Percentiles rank a stretch among this genome's conserved stretches.
Evolutionary conservation across 2,797 vertebrate species (phyloP).

Genomic region (Semaprochilodus insignis): DNA sequence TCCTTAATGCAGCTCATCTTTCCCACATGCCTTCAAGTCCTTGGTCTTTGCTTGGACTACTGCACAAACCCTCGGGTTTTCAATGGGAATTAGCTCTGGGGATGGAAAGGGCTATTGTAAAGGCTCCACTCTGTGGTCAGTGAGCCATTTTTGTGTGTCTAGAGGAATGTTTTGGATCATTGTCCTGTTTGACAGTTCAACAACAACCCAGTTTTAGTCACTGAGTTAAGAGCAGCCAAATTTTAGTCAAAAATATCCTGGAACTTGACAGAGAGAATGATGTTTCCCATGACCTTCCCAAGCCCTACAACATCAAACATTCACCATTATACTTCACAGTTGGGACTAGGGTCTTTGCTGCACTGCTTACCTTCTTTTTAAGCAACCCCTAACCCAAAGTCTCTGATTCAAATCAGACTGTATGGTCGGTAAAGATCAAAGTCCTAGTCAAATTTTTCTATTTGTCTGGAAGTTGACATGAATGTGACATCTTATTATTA

Average conservation of each 20-base stretch:
- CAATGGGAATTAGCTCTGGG: not conserved
- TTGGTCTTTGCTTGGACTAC: too few relatives aligned
- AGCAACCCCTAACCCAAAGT: not conserved
- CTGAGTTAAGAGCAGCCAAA: not conserved
- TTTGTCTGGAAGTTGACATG: not conserved
- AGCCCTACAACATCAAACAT: not conserved
- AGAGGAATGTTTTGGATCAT: conserved; percentile 24
- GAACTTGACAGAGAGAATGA: conserved; percentile 18
- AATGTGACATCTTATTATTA: not conserved
- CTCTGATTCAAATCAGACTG: not conserved
- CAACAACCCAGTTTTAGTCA: conserved; percentile 23
- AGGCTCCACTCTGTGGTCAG: not conserved
- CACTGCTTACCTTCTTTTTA: not conserved
- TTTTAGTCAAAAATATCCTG: conserved; percentile 1
- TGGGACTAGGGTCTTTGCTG: not conserved
- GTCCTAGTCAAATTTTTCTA: not conserved
- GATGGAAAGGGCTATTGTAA: not conserved
- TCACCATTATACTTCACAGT: not conserved
- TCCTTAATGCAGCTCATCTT: not conserved
- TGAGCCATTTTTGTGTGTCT: conserved; percentile 22
- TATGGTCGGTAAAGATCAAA: not conserved
- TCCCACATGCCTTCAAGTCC: too few relatives aligned
- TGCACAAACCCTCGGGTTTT: not conserved
- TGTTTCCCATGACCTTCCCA: conserved; percentile 9
- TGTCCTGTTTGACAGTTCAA: conserved; percentile 9